These are phyloP conservation scores for Parasteatoda tepidariorum DNA, from an alignment of 1,140 invertebrate species.

Conservation along the genomic window DNA sequence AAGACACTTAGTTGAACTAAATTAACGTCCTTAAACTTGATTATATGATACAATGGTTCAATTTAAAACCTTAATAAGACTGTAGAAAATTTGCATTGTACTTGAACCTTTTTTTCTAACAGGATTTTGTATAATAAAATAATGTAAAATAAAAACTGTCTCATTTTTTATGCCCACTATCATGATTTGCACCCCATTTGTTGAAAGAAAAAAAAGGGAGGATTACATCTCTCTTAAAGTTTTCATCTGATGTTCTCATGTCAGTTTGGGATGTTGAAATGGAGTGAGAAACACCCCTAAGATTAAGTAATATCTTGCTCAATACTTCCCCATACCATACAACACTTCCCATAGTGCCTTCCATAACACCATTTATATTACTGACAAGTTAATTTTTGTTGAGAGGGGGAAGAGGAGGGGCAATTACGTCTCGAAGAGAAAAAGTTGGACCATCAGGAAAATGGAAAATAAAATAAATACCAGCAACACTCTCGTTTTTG, in stretches of 20 bases:
- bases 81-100: too few relatives aligned
- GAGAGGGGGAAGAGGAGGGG: background rate
- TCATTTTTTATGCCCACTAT: too few relatives aligned
- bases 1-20: too few relatives aligned
- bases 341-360: background rate
- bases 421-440: constrained; percentile 42
- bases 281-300: background rate
- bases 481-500: background rate
- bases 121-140: too few relatives aligned
- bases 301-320: constrained; percentile 13
- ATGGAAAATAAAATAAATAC: constrained; percentile 58
- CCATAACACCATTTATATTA: constrained; percentile 50
- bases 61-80: too few relatives aligned
- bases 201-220: background rate
- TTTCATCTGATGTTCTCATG: background rate
- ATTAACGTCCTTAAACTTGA: too few relatives aligned
- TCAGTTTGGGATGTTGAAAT: background rate
- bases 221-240: background rate
- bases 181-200: background rate
- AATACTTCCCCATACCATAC: background rate
- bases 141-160: too few relatives aligned
- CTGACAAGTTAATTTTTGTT: constrained; percentile 57
- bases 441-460: constrained; percentile 34
- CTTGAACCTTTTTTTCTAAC: too few relatives aligned
- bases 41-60: too few relatives aligned